Evolutionary conservation across 2,797 vertebrate genomes (phyloP).

Genomic region (Intellagama lesueurii): DNA sequence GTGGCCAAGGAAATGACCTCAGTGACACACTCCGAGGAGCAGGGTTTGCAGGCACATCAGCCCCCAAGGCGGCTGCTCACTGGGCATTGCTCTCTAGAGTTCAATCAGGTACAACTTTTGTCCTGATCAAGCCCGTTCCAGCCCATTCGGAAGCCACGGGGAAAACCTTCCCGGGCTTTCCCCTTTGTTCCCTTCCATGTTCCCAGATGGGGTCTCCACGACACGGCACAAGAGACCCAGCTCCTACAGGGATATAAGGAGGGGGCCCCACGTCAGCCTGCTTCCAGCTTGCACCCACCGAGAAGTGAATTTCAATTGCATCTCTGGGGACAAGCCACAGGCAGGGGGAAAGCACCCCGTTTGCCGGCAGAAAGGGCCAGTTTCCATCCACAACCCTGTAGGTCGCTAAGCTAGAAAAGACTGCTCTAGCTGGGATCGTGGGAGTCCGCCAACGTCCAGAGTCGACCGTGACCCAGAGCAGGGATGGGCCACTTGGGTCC

Average conservation of each 20-base stretch:
- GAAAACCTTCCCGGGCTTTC: background rate
- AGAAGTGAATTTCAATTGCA: too few relatives aligned
- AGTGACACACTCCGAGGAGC: accelerated
- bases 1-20: background rate
- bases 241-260: too few relatives aligned
- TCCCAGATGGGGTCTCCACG: too few relatives aligned
- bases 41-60: background rate
- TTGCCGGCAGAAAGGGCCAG: too few relatives aligned
- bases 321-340: too few relatives aligned
- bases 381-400: too few relatives aligned
- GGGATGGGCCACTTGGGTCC: too few relatives aligned
- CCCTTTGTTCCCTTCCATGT: background rate
- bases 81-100: background rate
- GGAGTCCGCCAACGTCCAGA: too few relatives aligned
- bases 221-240: background rate
- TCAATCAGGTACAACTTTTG: background rate
- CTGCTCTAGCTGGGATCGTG: too few relatives aligned
- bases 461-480: too few relatives aligned
- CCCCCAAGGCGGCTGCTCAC: accelerated
- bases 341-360: background rate
- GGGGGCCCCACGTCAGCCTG: background rate
- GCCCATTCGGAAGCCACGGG: background rate
- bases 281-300: background rate
- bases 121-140: background rate
- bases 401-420: too few relatives aligned